phyloP scores from a whole-genome alignment of 2,888 invertebrate species.

The Drosophila lutescens region DNA sequence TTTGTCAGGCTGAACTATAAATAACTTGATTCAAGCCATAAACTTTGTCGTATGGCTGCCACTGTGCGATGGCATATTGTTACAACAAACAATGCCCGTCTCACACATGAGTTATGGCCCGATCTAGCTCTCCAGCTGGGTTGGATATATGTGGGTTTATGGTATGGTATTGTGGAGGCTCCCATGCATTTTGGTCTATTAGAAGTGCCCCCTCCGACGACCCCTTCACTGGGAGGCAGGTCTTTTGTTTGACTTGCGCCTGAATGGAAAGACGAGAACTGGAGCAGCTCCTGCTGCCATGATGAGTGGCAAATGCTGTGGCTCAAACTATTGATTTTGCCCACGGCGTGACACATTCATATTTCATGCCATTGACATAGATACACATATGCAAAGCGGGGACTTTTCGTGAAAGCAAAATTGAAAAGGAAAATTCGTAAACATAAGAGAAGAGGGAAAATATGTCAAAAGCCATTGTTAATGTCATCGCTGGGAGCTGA shows the following conservation, averaged over 20 bases:
- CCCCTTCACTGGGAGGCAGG: slow-evolving; percentile 46
- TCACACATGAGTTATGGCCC: slow-evolving; percentile 63
- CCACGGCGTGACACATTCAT: slow-evolving; percentile 42
- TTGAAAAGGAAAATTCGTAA: slow-evolving; percentile 65
- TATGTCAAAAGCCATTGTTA: slow-evolving; percentile 76
- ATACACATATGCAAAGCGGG: slow-evolving; percentile 49
- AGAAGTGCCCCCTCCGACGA: slow-evolving; percentile 44
- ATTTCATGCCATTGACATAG: slow-evolving; percentile 73
- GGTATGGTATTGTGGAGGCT: not conserved
- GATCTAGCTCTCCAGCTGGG: slow-evolving; percentile 15
- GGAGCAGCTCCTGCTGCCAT: slow-evolving; percentile 45
- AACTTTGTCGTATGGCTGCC: not conserved
- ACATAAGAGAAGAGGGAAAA: slow-evolving; percentile 25
- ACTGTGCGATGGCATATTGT: slow-evolving; percentile 59
- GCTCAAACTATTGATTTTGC: slow-evolving; percentile 71
- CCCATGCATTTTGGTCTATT: slow-evolving; percentile 56
- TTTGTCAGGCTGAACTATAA: not conserved
- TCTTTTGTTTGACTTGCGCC: slow-evolving; percentile 67
- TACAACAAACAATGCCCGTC: slow-evolving; percentile 67
- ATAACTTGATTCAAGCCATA: slow-evolving; percentile 11
- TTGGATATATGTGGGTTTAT: not conserved
- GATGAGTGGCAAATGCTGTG: slow-evolving; percentile 53
- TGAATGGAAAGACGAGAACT: slow-evolving; percentile 52
- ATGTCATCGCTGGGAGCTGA: slow-evolving; percentile 42
- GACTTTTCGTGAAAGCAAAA: slow-evolving; percentile 59